A percentile compares a stretch with the other conserved stretches of the same genome.
Evolutionary conservation across 2,888 invertebrate genomes (phyloP).

Genomic region (Steinernema hermaphroditum): DNA sequence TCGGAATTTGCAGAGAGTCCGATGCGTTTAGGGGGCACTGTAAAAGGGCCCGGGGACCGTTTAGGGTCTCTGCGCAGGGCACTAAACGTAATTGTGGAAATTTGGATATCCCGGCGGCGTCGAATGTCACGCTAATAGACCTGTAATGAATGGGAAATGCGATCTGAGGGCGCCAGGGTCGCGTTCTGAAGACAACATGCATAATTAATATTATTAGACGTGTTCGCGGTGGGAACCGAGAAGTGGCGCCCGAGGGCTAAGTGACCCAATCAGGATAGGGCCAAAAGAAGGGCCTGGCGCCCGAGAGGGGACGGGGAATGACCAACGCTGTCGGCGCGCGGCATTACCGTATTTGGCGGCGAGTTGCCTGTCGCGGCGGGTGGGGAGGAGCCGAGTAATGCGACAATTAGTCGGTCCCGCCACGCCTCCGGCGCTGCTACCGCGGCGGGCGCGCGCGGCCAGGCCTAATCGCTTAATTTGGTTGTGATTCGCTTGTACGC

Average conservation of each 20-base stretch:
- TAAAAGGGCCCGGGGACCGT: too few species aligned
- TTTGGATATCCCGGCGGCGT: too few species aligned
- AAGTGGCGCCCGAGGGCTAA: too few species aligned
- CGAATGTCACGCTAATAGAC: slow-evolving; percentile 3
- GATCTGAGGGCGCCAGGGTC: neutral
- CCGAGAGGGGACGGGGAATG: too few species aligned
- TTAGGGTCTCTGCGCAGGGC: neutral
- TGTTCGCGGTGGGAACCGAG: neutral
- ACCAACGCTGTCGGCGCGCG: neutral
- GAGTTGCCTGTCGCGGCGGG: neutral
- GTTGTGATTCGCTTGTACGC: neutral
- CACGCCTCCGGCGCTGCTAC: slow-evolving; percentile 1
- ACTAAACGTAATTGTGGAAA: neutral
- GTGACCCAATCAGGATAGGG: too few species aligned
- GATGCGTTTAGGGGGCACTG: too few species aligned
- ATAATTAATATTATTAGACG: neutral
- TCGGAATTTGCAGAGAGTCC: too few species aligned
- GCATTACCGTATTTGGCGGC: slow-evolving; percentile 24
- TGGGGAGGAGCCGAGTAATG: slow-evolving; percentile 18
- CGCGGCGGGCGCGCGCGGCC: neutral
- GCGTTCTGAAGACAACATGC: neutral
- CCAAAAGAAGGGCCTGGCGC: too few species aligned
- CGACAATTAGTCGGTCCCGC: slow-evolving; percentile 20
- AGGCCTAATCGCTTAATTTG: slow-evolving; percentile 21
- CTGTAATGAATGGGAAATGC: slow-evolving; percentile 28